These are phyloP conservation scores for Micromesistius poutassou DNA, from an alignment of 2,797 vertebrate genomes.

Conservation along the genomic window DNA sequence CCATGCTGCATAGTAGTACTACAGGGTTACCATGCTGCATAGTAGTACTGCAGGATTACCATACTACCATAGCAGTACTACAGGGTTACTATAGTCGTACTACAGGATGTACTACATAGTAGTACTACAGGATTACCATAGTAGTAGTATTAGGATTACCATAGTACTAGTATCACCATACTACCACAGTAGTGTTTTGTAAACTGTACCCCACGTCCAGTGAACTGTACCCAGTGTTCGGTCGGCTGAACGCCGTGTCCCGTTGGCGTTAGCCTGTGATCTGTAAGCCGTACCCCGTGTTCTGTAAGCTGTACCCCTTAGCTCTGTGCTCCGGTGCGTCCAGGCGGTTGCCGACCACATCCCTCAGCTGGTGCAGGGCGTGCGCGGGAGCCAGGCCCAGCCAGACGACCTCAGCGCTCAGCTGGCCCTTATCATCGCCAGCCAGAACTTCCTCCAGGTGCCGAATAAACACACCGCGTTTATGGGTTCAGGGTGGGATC, in stretches of 20 bases:
- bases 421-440: slow-evolving; percentile 90
- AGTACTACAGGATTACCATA: neutral
- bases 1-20: too few species aligned
- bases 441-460: slow-evolving; percentile 96
- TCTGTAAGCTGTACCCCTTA: neutral
- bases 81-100: neutral
- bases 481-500: neutral
- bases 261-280: too few species aligned
- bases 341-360: slow-evolving; percentile 96
- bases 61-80: too few species aligned
- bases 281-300: too few species aligned
- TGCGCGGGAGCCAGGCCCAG: slow-evolving; percentile 91
- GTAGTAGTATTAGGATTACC: too few species aligned
- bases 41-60: too few species aligned
- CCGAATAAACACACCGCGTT: neutral
- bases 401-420: slow-evolving; percentile 94
- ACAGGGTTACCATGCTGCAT: too few species aligned
- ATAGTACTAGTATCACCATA: neutral
- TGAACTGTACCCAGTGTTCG: too few species aligned
- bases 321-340: neutral
- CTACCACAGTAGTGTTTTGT: neutral
- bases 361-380: slow-evolving; percentile 94
- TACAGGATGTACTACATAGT: neutral
- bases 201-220: too few species aligned
- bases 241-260: too few species aligned